Percentiles rank a stretch among this genome's conserved stretches.
Evolutionary conservation across 2,113 vertebrate genomes (phyloP).

Genomic region (Nycticryphes semicollaris): DNA sequence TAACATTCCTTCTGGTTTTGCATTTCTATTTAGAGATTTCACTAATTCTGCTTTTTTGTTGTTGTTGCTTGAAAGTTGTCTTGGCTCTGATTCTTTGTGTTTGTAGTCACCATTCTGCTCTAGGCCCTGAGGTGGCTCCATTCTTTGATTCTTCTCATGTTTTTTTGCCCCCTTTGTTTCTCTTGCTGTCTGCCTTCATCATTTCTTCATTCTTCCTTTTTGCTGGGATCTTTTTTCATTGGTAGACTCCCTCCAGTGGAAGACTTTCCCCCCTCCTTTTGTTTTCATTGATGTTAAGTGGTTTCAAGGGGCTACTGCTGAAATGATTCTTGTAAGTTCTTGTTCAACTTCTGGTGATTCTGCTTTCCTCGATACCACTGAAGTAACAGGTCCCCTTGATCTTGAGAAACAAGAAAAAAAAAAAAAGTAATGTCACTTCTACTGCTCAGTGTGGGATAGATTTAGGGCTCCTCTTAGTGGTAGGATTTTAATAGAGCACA

Average conservation of each 20-base stretch:
- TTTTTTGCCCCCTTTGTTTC: background rate
- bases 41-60: background rate
- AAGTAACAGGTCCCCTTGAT: background rate
- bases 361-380: background rate
- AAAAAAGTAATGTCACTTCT: background rate
- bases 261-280: background rate
- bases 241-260: background rate
- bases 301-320: background rate
- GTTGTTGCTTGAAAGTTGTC: background rate
- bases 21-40: background rate
- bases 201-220: background rate
- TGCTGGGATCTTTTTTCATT: background rate
- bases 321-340: background rate
- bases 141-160: background rate
- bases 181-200: background rate
- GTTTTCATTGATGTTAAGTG: background rate
- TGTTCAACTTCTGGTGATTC: background rate
- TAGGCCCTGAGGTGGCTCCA: background rate
- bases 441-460: background rate
- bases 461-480: slow-evolving; percentile 37
- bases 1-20: background rate
- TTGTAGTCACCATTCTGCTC: background rate
- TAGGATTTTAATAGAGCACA: background rate
- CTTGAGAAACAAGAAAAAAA: background rate
- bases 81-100: background rate